Evolutionary conservation across 2,888 invertebrate genomes (phyloP).

Genomic region (Epicampocera succincta): DNA sequence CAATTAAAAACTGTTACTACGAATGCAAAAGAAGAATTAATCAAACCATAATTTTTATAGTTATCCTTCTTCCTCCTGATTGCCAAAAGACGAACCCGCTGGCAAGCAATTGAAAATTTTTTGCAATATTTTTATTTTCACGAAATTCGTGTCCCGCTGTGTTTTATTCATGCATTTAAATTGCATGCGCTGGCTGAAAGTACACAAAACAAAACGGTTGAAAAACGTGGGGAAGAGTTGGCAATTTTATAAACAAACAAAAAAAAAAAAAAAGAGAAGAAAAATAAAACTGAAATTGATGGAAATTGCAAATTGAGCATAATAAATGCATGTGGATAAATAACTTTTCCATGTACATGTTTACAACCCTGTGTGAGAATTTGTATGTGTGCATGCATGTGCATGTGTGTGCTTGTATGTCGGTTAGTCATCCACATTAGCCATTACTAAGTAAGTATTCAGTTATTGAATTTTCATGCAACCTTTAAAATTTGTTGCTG

Average conservation of each 20-base stretch:
- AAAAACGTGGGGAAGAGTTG: conserved; percentile 9
- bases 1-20: not conserved
- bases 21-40: conserved; percentile 6
- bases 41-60: conserved; percentile 23
- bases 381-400: not conserved
- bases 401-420: not conserved
- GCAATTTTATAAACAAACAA: not conserved
- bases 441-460: not conserved
- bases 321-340: conserved; percentile 51
- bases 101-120: conserved; percentile 32
- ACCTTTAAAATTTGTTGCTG: conserved; percentile 8
- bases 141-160: conserved; percentile 40
- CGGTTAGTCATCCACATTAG: not conserved
- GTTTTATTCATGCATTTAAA: conserved; percentile 9
- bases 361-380: not conserved
- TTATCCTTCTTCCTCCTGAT: conserved; percentile 6
- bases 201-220: conserved; percentile 14
- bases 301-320: conserved; percentile 65
- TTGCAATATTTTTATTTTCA: not conserved
- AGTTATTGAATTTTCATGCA: conserved; percentile 24
- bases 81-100: conserved; percentile 24
- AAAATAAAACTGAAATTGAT: conserved; percentile 26
- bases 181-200: too few species aligned
- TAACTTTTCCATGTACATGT: not conserved
- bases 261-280: too few species aligned